phyloP scores from a whole-genome alignment of 2,797 vertebrate species.

The Enteromius viviparus region DNA sequence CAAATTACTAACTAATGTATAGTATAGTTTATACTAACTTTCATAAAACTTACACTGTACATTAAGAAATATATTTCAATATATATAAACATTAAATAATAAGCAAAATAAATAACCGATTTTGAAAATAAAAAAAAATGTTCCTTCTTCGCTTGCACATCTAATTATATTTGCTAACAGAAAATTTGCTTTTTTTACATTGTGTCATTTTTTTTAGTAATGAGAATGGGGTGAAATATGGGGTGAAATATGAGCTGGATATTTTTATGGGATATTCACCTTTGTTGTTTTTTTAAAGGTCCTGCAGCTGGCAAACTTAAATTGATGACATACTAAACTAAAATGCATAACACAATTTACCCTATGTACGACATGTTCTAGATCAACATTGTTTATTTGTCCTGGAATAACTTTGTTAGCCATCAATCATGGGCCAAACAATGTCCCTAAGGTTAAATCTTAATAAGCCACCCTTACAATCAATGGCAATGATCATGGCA shows the following conservation, averaged over 20 bases:
- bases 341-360: not conserved
- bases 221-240: not conserved
- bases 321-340: not conserved
- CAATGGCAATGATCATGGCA: conserved; percentile 10
- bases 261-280: not conserved
- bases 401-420: not conserved
- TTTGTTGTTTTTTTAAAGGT: conserved; percentile 1
- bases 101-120: not conserved
- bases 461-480: not conserved
- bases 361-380: not conserved
- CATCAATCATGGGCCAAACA: not conserved
- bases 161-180: not conserved
- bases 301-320: not conserved
- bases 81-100: too few species aligned
- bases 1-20: not conserved
- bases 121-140: not conserved
- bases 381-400: not conserved
- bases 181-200: not conserved
- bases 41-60: not conserved
- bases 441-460: not conserved
- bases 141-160: not conserved
- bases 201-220: not conserved
- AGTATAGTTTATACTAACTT: not conserved
- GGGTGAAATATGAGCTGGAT: not conserved
- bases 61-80: not conserved